Evolutionary conservation across 2,888 invertebrate species (phyloP).

Genomic region (Sinhomidia bicolor): DNA sequence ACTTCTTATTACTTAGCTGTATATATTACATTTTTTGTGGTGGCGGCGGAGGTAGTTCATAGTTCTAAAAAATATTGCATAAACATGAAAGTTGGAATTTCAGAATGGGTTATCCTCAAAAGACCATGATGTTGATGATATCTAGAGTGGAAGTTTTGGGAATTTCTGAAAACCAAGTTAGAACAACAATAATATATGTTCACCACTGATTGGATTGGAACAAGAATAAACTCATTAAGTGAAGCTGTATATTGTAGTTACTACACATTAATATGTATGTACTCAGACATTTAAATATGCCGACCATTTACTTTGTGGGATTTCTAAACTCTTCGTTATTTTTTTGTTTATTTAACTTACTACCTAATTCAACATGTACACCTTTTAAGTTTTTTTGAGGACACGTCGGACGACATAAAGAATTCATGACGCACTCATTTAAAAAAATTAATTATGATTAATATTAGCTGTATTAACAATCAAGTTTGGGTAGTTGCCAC

Average conservation of each 20-base stretch:
- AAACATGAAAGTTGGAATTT: conserved; percentile 2
- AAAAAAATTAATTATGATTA: background rate
- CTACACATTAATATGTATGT: no score
- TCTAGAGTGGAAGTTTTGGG: background rate
- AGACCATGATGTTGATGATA: background rate
- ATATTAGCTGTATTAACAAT: background rate
- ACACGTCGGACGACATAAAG: no score
- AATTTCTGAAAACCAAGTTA: background rate
- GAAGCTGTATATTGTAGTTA: no score
- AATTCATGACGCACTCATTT: no score
- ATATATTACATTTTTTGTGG: background rate
- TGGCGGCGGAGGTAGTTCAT: background rate
- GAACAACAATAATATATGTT: background rate
- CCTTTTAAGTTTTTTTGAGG: no score
- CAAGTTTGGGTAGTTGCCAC: background rate
- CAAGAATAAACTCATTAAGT: no score
- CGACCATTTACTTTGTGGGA: no score
- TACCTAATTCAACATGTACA: no score
- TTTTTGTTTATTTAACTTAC: no score
- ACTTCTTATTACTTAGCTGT: background rate
- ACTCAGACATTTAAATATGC: no score
- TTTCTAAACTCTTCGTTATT: no score
- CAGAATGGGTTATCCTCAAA: background rate
- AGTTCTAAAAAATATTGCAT: background rate
- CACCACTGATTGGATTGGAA: background rate